Percentiles rank a stretch among this genome's conserved stretches.
Conservation (phyloP, 1,140 invertebrate species). For the Drosophila teissieri region DNA sequence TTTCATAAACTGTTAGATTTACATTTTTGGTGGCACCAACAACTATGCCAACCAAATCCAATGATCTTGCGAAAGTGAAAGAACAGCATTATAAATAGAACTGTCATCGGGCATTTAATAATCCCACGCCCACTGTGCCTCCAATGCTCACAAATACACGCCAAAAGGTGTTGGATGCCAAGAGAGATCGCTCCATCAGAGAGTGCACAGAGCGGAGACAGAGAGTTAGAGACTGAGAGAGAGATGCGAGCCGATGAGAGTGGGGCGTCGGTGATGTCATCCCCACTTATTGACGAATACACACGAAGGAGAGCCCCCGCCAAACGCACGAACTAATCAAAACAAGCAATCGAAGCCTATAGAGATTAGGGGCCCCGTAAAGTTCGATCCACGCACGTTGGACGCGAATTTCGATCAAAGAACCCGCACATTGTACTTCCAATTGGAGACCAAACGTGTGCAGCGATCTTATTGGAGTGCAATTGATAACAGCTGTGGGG, state of each 20-base stretch:
- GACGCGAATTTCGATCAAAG: conserved; percentile 36
- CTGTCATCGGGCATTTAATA: neutral
- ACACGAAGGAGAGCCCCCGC: conserved; percentile 20
- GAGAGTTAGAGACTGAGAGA: neutral
- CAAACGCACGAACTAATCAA: conserved; percentile 60
- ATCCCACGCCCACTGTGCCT: conserved; percentile 46
- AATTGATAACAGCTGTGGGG: conserved; percentile 30
- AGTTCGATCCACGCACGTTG: conserved; percentile 37
- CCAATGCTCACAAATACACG: conserved; percentile 23
- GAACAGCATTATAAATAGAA: conserved; percentile 22
- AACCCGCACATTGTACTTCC: conserved; percentile 35
- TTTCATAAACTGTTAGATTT: too few relatives aligned
- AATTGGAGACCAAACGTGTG: conserved; percentile 12
- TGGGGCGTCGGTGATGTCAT: conserved; percentile 72
- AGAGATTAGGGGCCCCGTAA: conserved; percentile 48
- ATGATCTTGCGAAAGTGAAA: conserved; percentile 13
- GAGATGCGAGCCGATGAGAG: conserved; percentile 12
- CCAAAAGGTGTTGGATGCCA: conserved; percentile 61
- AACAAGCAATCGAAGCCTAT: conserved; percentile 65
- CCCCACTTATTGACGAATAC: conserved; percentile 56
- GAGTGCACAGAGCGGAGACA: conserved; percentile 4
- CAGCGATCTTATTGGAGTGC: conserved; percentile 16
- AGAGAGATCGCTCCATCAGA: conserved; percentile 31
- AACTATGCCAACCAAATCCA: too few relatives aligned
- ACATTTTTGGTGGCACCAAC: neutral